Evolutionary conservation across 2,888 invertebrate genomes (phyloP).

Genomic region (Miltochrista miniata): DNA sequence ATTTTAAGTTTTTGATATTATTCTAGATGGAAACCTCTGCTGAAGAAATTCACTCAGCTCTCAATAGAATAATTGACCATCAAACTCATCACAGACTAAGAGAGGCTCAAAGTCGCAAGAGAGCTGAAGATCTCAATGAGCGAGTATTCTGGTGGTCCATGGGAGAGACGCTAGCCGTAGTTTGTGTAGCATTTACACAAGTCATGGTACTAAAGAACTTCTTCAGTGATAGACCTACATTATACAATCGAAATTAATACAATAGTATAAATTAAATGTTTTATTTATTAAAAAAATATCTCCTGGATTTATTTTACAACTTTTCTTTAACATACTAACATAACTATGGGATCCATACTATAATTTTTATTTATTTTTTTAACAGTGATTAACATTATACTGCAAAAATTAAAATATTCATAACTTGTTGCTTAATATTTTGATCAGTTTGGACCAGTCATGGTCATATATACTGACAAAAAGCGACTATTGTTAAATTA

Average conservation of each 20-base stretch:
- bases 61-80: constrained; percentile 95
- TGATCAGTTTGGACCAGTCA: no score
- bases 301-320: constrained; percentile 38
- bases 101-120: constrained; percentile 96
- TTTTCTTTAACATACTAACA: neutral
- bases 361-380: no score
- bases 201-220: constrained; percentile 96
- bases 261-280: constrained; percentile 55
- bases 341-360: no score
- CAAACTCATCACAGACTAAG: constrained; percentile 98
- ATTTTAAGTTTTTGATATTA: constrained; percentile 27
- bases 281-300: constrained; percentile 71
- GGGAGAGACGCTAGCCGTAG: constrained; percentile 92
- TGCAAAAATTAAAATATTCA: no score
- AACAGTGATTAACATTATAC: no score
- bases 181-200: constrained; percentile 94
- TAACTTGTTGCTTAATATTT: no score
- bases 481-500: no score
- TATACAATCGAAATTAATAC: constrained; percentile 73
- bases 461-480: no score
- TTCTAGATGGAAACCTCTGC: constrained; percentile 96
- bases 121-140: constrained; percentile 98
- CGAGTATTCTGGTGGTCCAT: constrained; percentile 97
- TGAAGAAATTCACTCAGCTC: constrained; percentile 93
- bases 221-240: constrained; percentile 85